These are phyloP conservation scores for Aphelinus atriplicis DNA, from an alignment of 1,140 invertebrate genomes.

Conservation along the genomic window DNA sequence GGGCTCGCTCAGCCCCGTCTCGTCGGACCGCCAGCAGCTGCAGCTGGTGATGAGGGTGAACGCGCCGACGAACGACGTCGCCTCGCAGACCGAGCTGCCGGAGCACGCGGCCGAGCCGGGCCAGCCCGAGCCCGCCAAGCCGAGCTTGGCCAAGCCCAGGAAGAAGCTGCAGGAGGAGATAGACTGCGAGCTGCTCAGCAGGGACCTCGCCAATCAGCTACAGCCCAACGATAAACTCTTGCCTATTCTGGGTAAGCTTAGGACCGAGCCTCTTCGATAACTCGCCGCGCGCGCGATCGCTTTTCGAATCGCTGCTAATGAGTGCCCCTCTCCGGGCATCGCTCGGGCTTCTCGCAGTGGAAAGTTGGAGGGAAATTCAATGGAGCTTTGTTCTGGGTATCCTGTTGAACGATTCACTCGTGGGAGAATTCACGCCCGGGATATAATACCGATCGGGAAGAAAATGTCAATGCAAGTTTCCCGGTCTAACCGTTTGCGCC, in stretches of 20 bases:
- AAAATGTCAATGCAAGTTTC: too few relatives aligned
- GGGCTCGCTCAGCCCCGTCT: slow-evolving; percentile 49
- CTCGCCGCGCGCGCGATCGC: not conserved
- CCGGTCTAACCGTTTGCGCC: too few relatives aligned
- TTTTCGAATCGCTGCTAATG: too few relatives aligned
- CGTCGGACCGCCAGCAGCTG: slow-evolving; percentile 66
- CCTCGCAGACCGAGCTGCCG: slow-evolving; percentile 71
- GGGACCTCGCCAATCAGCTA: slow-evolving; percentile 78
- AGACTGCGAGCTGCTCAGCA: slow-evolving; percentile 80
- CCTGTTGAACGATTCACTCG: too few relatives aligned
- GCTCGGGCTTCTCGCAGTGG: too few relatives aligned
- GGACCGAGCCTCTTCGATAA: slow-evolving; percentile 18
- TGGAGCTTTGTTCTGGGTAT: too few relatives aligned
- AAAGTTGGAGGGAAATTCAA: too few relatives aligned
- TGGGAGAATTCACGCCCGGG: too few relatives aligned
- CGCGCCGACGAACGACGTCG: slow-evolving; percentile 70
- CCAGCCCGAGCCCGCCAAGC: not conserved
- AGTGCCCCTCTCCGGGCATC: too few relatives aligned
- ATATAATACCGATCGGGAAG: too few relatives aligned
- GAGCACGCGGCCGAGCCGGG: slow-evolving; percentile 17
- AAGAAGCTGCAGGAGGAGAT: slow-evolving; percentile 80
- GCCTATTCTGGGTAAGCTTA: slow-evolving; percentile 72
- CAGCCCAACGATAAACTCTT: slow-evolving; percentile 76
- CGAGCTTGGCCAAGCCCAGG: slow-evolving; percentile 53
- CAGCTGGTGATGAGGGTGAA: slow-evolving; percentile 72